Base-by-base conservation (phyloP, 2,797 vertebrate genomes). In the Spea hammondii region DNA sequence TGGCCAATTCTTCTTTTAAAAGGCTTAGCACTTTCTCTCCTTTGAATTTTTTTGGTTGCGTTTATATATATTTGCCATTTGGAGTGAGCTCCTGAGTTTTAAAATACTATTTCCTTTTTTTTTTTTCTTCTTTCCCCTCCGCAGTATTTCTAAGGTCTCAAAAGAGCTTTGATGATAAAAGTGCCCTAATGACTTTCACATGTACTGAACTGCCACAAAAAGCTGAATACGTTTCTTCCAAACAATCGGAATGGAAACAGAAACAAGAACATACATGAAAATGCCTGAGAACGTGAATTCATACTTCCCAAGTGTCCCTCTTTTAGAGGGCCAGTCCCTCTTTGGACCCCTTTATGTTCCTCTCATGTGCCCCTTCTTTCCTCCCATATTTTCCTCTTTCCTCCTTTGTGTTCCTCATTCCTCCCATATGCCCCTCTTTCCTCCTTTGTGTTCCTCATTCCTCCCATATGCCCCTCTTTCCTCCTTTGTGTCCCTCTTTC, bases 1-100 rank as follows among this genome's bases (percentile, higher is more conserved):
- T 4, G 49, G 79, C 79, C 79, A 82, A 82, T 82, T 82, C 79
- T 77, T 73, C 54, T 82, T 82, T 82, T 82, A 82, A 82, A 82
- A 77, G 79, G 75, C 74, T 82, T 82, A 82, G 70, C 79, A 82
- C 79, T 70, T 82, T 82, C 75, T 77, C 53, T 9, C 55, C 60
- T 82, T 82, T 73, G 70, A 77, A 62, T 72, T 14, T 73, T 47
- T 62, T 62, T 62, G 4, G 17, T 47, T 77, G 49, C 62, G 13
- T 77, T 77, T 73, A 77, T 14, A 32, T 32, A 46, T 49, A 64
- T 69, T 72, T 70, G 70, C 70, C 77, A 66, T 66, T 14, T 13
- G 49, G 6, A 54, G 50, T 70, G 69, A 78, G 77, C 70, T 77
- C 64, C 79, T 50, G 45, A 54, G 54, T 64, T 57, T 53, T 55